A percentile compares a stretch with the other conserved stretches of the same genome.
These are phyloP conservation scores for Aphelocoma coerulescens DNA, from an alignment of 2,113 vertebrate genomes.

Conservation along the genomic window DNA sequence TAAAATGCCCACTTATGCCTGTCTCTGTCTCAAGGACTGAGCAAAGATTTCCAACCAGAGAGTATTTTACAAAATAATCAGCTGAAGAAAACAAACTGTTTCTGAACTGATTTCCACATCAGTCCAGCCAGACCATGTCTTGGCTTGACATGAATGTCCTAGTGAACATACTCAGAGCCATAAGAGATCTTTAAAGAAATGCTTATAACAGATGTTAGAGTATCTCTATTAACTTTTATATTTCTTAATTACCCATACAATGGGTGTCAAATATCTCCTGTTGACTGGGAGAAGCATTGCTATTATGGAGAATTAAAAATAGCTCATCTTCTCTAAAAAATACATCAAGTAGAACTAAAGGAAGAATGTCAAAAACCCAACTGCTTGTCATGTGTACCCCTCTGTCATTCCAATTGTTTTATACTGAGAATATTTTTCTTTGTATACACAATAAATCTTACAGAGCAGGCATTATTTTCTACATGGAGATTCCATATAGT, in stretches of 20 bases:
- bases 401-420: neutral
- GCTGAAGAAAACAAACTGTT: neutral
- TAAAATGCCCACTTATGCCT: neutral
- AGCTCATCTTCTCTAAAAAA: neutral
- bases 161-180: neutral
- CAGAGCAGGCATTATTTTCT: neutral
- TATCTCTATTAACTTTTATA: neutral
- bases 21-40: neutral
- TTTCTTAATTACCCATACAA: neutral
- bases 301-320: neutral
- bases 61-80: neutral
- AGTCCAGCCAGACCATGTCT: neutral
- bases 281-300: neutral
- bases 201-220: neutral
- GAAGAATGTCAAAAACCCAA: neutral
- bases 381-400: neutral
- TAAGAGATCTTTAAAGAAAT: neutral
- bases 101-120: neutral
- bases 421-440: neutral
- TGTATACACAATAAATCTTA: neutral
- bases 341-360: neutral
- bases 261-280: neutral
- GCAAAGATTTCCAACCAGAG: neutral
- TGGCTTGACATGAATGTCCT: neutral
- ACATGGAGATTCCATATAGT: neutral